phyloP scores from a whole-genome alignment of 2,797 vertebrate genomes.

The Thalassophryne amazonica region DNA sequence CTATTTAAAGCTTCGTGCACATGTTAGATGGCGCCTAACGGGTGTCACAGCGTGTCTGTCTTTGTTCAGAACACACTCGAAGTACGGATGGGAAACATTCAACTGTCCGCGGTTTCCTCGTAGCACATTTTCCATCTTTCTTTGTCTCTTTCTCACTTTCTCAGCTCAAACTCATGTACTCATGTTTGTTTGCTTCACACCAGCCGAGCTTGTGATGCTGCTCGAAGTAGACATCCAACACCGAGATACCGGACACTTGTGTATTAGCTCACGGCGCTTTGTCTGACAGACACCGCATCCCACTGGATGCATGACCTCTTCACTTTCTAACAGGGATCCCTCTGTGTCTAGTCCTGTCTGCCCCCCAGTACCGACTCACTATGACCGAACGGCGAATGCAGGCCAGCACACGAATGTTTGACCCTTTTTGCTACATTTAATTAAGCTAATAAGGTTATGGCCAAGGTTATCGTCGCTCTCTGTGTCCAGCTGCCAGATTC shows the following conservation, averaged over 20 bases:
- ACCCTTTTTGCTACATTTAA: slow-evolving; percentile 39
- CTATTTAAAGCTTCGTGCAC: slow-evolving; percentile 31
- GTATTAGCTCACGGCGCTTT: slow-evolving; percentile 34
- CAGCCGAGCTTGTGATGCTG: slow-evolving; percentile 46
- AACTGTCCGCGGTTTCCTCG: slow-evolving; percentile 23
- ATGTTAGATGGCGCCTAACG: slow-evolving; percentile 36
- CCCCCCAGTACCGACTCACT: slow-evolving; percentile 3
- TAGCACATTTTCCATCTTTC: slow-evolving; percentile 30
- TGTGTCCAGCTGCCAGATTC: slow-evolving; percentile 28
- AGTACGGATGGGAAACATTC: slow-evolving; percentile 11
- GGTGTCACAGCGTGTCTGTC: slow-evolving; percentile 16
- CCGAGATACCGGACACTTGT: slow-evolving; percentile 50
- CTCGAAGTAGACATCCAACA: slow-evolving; percentile 35
- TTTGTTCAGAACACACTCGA: slow-evolving; percentile 19
- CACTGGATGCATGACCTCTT: slow-evolving; percentile 9
- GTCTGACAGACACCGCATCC: slow-evolving; percentile 35
- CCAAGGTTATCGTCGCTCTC: slow-evolving; percentile 46
- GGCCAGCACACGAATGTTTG: neutral
- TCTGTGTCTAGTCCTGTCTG: slow-evolving; percentile 21
- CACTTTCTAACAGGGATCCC: slow-evolving; percentile 25
- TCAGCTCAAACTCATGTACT: slow-evolving; percentile 28
- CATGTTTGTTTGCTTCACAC: slow-evolving; percentile 43
- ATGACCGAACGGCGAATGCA: slow-evolving; percentile 15
- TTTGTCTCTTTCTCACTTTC: slow-evolving; percentile 5
- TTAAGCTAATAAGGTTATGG: slow-evolving; percentile 63